Base-by-base conservation (phyloP, 2,797 vertebrate species). In the Holocentrus rufus region DNA sequence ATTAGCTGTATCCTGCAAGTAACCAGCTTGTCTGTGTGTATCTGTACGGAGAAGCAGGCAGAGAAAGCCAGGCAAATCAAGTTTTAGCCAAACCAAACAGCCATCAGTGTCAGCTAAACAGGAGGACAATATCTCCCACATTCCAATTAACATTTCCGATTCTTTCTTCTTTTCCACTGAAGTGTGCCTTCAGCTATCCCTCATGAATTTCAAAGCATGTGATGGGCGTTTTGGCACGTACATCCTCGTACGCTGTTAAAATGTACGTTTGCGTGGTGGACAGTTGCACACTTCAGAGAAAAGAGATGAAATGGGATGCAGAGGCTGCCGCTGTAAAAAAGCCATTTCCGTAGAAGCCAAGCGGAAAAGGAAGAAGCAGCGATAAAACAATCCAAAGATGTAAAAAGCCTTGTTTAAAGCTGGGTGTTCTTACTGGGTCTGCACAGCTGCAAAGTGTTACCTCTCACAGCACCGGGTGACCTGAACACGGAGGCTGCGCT, bases 401-500 rank as follows among this genome's bases (percentile, higher is more conserved):
- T 34, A 65, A 76, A 72, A 49, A 56, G 27, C 9, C 53, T 27
- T 27, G 15, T 5, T 46, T 46, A 46, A 17, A 15, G 44, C 18
- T 46, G 20, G 14, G 56, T 65, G 64, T 68, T 52, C 65, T 74
- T 72, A 57, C 77, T 72, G 55, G 72, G 77, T 77, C 73, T 76
- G 60, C 31, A 70, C 54, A 79, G 44, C 69, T 80, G 77, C 72
- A 72, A 60, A 47, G 30, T 1, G 22, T 90, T 93, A 95, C 95
- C 95, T 95, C 94, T 93, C 79, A 93, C 79, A 18, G 87, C 87
- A 8, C 87, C 50, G 61, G 22, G 0, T 0, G 1, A 57, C 47
- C 76, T 65, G 67, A 65, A 69, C 22, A 14, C 57, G 1, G 34
- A 23, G 22, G 80, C 62, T 1, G 68, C 68, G 34, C 62, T 49